A percentile compares a stretch with the other conserved stretches of the same genome.
phyloP scores from a whole-genome alignment of 2,113 vertebrate species.

The Budorcas taxicolor region DNA sequence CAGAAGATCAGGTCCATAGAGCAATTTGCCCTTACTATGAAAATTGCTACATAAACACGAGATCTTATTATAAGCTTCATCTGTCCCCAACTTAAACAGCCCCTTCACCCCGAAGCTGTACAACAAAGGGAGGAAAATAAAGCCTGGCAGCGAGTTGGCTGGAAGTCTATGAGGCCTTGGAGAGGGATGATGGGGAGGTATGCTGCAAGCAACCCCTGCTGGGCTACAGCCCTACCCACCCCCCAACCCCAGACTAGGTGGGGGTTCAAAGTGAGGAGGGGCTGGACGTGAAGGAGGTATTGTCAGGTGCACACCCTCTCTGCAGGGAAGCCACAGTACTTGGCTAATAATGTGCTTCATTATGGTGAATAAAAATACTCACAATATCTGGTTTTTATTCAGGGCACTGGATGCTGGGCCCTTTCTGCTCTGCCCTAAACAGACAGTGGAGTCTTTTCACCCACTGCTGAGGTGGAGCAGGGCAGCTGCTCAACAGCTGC shows the following conservation, averaged over 20 bases:
- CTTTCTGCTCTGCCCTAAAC: neutral
- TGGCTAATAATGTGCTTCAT: neutral
- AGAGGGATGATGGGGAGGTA: neutral
- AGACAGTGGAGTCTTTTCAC: neutral
- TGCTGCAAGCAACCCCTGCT: neutral
- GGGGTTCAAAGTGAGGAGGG: neutral
- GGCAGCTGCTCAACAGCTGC: slow-evolving; percentile 29
- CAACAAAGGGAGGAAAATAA: neutral
- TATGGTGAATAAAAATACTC: slow-evolving; percentile 18
- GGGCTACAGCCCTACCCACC: neutral
- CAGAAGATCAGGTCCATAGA: fast-evolving
- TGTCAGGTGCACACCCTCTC: neutral
- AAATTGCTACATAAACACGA: neutral
- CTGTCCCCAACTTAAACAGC: neutral
- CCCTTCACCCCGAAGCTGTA: neutral
- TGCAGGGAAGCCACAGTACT: neutral
- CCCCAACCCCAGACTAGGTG: fast-evolving
- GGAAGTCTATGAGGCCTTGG: neutral
- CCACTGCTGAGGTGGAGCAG: neutral
- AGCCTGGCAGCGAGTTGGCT: neutral
- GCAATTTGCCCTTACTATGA: neutral
- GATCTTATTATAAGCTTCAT: neutral
- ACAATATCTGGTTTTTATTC: neutral
- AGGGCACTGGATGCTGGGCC: neutral
- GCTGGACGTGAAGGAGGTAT: neutral